Percentiles rank a stretch among this genome's conserved stretches.
Conservation (phyloP, 92 coral and sea anemone genomes). For the Porites evermanni region DNA sequence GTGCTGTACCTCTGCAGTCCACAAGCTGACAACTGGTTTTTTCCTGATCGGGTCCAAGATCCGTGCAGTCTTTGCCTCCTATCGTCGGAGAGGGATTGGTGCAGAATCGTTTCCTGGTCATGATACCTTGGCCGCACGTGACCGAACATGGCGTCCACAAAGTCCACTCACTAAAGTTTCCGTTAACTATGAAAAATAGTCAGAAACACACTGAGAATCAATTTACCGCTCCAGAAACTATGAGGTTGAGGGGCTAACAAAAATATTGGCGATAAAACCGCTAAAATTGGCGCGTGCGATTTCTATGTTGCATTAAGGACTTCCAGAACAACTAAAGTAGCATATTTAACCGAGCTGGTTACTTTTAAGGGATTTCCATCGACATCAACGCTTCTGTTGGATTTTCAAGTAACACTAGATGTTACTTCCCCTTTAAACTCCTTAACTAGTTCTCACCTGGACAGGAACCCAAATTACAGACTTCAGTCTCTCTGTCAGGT, state of each 20-base stretch:
- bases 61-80: slow-evolving; percentile 91
- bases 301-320: too few relatives aligned
- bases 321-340: too few relatives aligned
- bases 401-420: neutral
- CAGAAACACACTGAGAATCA: neutral
- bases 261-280: too few relatives aligned
- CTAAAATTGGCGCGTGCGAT: too few relatives aligned
- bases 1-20: slow-evolving; percentile 84
- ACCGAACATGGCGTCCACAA: slow-evolving; percentile 98
- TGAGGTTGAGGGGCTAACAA: neutral
- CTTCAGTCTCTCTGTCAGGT: slow-evolving; percentile 74
- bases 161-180: slow-evolving; percentile 97
- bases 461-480: slow-evolving; percentile 84
- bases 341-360: too few relatives aligned
- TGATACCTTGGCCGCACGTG: slow-evolving; percentile 94
- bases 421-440: too few relatives aligned
- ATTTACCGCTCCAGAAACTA: neutral
- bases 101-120: slow-evolving; percentile 89
- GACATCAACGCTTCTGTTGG: neutral
- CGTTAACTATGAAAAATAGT: slow-evolving; percentile 69
- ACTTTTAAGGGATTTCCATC: neutral
- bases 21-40: slow-evolving; percentile 95
- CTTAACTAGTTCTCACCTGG: slow-evolving; percentile 73
- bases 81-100: slow-evolving; percentile 91
- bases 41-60: slow-evolving; percentile 92